Conservation (phyloP, 2,888 invertebrate genomes). For the Megaustenia siamemsis region DNA sequence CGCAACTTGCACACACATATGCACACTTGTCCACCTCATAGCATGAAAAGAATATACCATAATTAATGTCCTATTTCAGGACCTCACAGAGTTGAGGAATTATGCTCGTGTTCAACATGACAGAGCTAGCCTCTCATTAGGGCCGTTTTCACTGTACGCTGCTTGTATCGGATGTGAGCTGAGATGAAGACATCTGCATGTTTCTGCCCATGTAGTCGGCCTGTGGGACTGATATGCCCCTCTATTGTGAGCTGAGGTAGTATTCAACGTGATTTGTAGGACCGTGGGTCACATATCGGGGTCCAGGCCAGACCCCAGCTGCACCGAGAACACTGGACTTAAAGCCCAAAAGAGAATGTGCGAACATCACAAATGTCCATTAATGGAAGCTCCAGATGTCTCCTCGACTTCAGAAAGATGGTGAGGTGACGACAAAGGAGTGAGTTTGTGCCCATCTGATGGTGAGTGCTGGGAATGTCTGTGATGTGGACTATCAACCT, state of each 20-base stretch:
- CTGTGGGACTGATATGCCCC: not conserved
- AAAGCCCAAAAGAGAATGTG: not conserved
- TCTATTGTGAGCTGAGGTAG: not conserved
- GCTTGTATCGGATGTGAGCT: not conserved
- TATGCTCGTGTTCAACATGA: not conserved
- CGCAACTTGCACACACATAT: too few species aligned
- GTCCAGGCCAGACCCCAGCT: not conserved
- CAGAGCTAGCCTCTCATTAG: not conserved
- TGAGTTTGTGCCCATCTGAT: not conserved
- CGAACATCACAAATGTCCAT: conserved; percentile 40
- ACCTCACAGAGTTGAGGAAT: not conserved
- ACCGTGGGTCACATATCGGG: not conserved
- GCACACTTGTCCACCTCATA: not conserved
- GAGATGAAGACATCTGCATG: not conserved
- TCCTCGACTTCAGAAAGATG: conserved; percentile 19
- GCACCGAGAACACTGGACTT: not conserved
- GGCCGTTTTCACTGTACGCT: not conserved
- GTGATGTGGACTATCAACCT: conserved; percentile 38
- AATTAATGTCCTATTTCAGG: not conserved
- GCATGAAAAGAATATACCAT: not conserved
- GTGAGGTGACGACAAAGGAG: conserved; percentile 35
- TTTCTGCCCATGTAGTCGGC: not conserved
- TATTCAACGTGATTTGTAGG: not conserved
- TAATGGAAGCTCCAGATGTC: not conserved
- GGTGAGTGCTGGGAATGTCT: conserved; percentile 39